A percentile compares a stretch with the other conserved stretches of the same genome.
These are phyloP conservation scores for Aphelinus atriplicis DNA, from an alignment of 1,140 invertebrate genomes.

Conservation along the genomic window DNA sequence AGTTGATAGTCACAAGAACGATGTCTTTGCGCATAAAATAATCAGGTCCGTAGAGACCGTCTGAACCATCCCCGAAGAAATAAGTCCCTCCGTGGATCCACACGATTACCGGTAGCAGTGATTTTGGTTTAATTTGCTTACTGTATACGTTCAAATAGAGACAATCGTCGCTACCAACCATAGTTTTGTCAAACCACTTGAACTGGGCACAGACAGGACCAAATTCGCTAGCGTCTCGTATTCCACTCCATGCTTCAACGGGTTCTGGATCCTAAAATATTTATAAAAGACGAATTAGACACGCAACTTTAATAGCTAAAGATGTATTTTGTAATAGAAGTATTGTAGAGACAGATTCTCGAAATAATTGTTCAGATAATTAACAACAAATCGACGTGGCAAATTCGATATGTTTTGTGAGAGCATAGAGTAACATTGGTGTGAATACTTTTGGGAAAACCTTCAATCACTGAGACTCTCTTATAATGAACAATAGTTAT, in stretches of 20 bases:
- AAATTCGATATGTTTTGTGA: no score
- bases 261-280: slow-evolving; percentile 67
- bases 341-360: no score
- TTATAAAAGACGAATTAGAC: background rate
- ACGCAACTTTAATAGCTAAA: no score
- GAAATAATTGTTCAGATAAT: no score
- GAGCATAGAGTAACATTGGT: no score
- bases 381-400: no score
- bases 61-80: slow-evolving; percentile 11
- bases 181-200: slow-evolving; percentile 1
- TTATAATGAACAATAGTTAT: no score
- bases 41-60: slow-evolving; percentile 43
- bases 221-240: slow-evolving; percentile 66
- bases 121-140: slow-evolving; percentile 50
- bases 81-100: slow-evolving; percentile 41
- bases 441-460: no score
- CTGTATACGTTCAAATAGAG: slow-evolving; percentile 81
- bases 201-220: slow-evolving; percentile 66
- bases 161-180: slow-evolving; percentile 74
- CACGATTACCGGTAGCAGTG: slow-evolving; percentile 32
- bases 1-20: slow-evolving; percentile 66
- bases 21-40: slow-evolving; percentile 57
- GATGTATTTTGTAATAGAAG: no score
- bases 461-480: no score
- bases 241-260: slow-evolving; percentile 66